phyloP scores from a whole-genome alignment of 1,140 invertebrate genomes.

The Macrosteles quadrilineatus region DNA sequence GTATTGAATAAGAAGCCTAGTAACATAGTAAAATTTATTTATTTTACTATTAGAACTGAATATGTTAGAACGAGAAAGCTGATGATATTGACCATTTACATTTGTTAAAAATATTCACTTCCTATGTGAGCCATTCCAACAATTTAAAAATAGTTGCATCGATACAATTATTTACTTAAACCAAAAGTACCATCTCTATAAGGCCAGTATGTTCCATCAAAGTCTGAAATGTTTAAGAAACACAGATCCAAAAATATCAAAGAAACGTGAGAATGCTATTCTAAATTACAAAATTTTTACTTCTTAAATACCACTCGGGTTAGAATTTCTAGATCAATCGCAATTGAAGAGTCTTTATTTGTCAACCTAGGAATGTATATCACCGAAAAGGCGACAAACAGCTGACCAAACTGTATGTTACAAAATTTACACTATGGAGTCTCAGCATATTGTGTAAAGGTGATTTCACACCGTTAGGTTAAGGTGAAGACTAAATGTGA shows the following conservation, averaged over 20 bases:
- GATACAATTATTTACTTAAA: neutral
- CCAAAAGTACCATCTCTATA: neutral
- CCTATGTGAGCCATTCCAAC: neutral
- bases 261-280: neutral
- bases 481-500: too few species aligned
- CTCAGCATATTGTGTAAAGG: too few species aligned
- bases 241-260: neutral
- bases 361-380: too few species aligned
- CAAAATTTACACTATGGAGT: too few species aligned
- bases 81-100: neutral
- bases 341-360: too few species aligned
- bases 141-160: neutral
- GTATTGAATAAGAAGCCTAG: too few species aligned
- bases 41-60: slow-evolving; percentile 18
- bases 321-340: too few species aligned
- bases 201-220: neutral
- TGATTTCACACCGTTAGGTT: too few species aligned
- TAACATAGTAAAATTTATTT: slow-evolving; percentile 26
- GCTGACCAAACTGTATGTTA: too few species aligned
- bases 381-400: too few species aligned
- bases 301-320: too few species aligned
- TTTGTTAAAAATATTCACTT: neutral
- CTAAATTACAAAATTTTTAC: neutral
- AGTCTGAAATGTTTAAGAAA: neutral
- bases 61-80: slow-evolving; percentile 4